These are phyloP conservation scores for Anthonomus grandis DNA, from an alignment of 1,140 invertebrate genomes.

Conservation along the genomic window DNA sequence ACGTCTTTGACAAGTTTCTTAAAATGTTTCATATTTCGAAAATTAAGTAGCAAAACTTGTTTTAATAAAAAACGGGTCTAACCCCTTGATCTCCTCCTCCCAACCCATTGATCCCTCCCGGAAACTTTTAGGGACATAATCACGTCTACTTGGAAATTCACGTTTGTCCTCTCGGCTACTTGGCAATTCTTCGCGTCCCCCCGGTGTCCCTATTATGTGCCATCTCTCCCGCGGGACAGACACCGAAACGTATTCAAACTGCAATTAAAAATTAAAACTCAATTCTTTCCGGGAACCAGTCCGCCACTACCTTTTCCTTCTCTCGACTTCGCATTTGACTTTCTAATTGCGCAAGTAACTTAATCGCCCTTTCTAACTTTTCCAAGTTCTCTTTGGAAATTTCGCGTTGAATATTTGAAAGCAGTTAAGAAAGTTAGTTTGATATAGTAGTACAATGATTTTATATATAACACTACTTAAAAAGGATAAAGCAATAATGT, in stretches of 20 bases:
- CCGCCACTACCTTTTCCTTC: too few relatives aligned
- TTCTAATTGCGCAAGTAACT: constrained; percentile 31
- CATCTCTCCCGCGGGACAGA: constrained; percentile 26
- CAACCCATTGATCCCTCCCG: too few relatives aligned
- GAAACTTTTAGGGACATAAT: too few relatives aligned
- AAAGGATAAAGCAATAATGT: too few relatives aligned
- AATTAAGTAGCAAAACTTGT: too few relatives aligned
- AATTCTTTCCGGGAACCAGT: constrained; percentile 34
- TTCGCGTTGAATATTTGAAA: constrained; percentile 28
- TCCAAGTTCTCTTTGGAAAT: constrained; percentile 7
- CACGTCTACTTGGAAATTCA: constrained; percentile 21
- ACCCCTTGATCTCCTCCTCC: too few relatives aligned
- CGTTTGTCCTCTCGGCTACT: constrained; percentile 26
- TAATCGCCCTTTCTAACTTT: constrained; percentile 28
- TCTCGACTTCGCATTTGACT: constrained; percentile 33
- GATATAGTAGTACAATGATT: too few relatives aligned
- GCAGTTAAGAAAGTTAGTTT: constrained; percentile 13
- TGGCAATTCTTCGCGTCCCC: constrained; percentile 27
- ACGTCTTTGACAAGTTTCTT: too few relatives aligned
- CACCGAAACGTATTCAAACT: constrained; percentile 28
- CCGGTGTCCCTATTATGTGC: constrained; percentile 24
- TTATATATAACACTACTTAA: too few relatives aligned
- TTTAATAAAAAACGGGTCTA: too few relatives aligned
- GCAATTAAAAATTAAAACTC: constrained; percentile 38
- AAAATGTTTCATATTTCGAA: too few relatives aligned